Base-by-base conservation (phyloP, 2,797 vertebrate species). In the Cossypha caffra region DNA sequence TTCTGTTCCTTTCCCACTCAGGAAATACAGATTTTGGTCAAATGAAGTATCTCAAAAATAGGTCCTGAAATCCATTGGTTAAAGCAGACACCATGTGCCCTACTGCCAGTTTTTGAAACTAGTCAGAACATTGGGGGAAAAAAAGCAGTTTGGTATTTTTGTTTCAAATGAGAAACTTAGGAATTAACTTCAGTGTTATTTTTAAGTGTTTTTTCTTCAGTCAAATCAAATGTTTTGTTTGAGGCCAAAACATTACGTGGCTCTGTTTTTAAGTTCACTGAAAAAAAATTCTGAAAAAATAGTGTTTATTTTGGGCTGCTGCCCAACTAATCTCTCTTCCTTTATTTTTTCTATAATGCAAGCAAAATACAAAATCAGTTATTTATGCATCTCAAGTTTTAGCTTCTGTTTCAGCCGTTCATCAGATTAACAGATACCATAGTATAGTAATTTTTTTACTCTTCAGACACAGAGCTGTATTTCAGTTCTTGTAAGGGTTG, bases 401-500 rank as follows among this genome's bases (percentile, higher is more conserved):
- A 85, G 74, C 90, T 94, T 94, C 77, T 85, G 86, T 80, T 94
- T 89, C 74, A 89, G 48, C 62, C 28, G 61, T 89, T 75, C 67
- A 71, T 94, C 84, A 91, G 47, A 55, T 68, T 74, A 87, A 67
- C 57, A 38, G 64, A 51, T 51, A 45, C 21, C 24, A 25, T 31
- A 48, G 64, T 26, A 5, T 2, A 47, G 58, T 40, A 10, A 7
- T 17, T 17, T 35, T 38, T 80, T 86, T 47, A n/a, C 48, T 76
- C 42, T 75, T 87, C 38, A 74, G 26, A 55, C 33, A 47, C 16
- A 40, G 61, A n/a, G 28, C 37, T 83, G 23, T 61, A 7, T 83
- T 91, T 92, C 61, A 74, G 35, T 82, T 54, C 68, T 43, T 80
- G 5, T 81, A 37, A 19, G 68, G 43, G 50, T 51, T 75, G 52